phyloP scores from a whole-genome alignment of 1,140 invertebrate species.

The Phymastichus coffea region DNA sequence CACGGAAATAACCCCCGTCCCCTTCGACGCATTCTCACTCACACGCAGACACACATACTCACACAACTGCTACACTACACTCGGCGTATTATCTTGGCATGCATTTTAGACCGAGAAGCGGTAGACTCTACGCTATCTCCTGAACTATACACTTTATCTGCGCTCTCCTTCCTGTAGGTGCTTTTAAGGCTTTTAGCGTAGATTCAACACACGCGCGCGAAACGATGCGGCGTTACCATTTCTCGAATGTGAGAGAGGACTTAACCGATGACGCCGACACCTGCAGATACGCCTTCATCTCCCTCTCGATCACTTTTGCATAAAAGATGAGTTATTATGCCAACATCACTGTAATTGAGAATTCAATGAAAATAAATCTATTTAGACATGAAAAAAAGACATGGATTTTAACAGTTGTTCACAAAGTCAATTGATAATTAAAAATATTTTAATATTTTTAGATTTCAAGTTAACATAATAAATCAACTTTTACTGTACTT shows the following conservation, averaged over 20 bases:
- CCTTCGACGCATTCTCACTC: not conserved
- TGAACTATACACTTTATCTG: not conserved
- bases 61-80: not conserved
- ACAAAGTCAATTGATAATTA: no score
- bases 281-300: not conserved
- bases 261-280: not conserved
- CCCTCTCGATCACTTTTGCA: not conserved
- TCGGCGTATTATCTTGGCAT: not conserved
- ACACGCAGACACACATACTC: no score
- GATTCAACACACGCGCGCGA: no score
- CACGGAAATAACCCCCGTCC: conserved; percentile 22
- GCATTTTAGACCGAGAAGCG: no score
- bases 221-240: not conserved
- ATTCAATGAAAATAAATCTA: no score
- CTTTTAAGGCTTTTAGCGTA: conserved; percentile 3
- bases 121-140: not conserved
- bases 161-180: not conserved
- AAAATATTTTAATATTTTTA: no score
- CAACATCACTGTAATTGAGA: no score
- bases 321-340: conserved; percentile 9
- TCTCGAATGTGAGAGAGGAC: no score
- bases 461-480: no score
- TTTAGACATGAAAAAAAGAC: no score
- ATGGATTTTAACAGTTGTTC: no score
- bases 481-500: no score